Percentiles rank a stretch among this genome's conserved stretches.
phyloP scores from a whole-genome alignment of 1,140 invertebrate genomes.

The Drosophila erecta region DNA sequence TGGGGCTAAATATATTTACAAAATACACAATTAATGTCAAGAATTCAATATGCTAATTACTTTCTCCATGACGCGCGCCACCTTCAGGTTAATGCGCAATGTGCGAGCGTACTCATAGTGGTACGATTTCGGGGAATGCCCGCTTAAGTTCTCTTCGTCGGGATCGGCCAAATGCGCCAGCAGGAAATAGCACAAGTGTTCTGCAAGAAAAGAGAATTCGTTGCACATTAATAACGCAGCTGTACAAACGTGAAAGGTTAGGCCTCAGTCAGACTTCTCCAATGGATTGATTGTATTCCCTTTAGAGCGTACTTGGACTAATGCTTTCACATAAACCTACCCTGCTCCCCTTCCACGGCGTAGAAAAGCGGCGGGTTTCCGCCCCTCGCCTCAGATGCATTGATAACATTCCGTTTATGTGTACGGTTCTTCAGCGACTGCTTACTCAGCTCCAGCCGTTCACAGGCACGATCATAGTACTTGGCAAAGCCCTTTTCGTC shows the following conservation, averaged over 20 bases:
- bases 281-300: no score
- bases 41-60: constrained; percentile 56
- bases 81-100: constrained; percentile 68
- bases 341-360: constrained; percentile 65
- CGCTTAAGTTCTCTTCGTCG: constrained; percentile 66
- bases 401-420: constrained; percentile 59
- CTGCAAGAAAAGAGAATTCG: constrained; percentile 34
- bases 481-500: constrained; percentile 61
- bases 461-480: constrained; percentile 68
- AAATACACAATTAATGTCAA: constrained; percentile 19
- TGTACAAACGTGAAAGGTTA: no score
- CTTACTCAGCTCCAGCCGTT: constrained; percentile 42
- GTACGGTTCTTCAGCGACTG: constrained; percentile 30
- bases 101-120: constrained; percentile 70
- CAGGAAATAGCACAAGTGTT: constrained; percentile 77
- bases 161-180: constrained; percentile 74
- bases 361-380: constrained; percentile 72
- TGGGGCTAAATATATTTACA: constrained; percentile 49
- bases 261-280: no score
- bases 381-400: constrained; percentile 55
- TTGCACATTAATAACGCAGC: not conserved
- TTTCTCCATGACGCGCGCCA: constrained; percentile 73
- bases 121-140: constrained; percentile 68
- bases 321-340: constrained; percentile 13
- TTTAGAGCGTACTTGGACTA: no score